Conservation (phyloP, 2,113 vertebrate species). For the Manacus vitellinus region DNA sequence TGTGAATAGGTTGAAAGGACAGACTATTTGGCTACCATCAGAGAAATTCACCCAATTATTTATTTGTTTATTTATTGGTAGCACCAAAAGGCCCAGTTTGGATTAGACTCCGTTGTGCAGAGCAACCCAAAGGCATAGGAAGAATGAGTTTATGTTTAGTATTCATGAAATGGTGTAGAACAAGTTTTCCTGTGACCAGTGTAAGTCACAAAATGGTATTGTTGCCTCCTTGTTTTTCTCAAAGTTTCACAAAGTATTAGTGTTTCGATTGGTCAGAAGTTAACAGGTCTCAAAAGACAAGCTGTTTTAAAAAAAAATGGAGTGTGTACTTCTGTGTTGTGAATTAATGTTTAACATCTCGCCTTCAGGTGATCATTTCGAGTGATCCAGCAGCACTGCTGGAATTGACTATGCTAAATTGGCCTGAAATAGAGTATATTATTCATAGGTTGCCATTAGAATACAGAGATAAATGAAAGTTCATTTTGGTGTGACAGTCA, state of each 20-base stretch:
- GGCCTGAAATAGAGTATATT: not conserved
- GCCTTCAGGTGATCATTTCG: not conserved
- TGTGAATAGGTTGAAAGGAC: not conserved
- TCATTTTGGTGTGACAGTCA: slow-evolving; percentile 3
- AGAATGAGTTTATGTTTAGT: not conserved
- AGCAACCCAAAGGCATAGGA: not conserved
- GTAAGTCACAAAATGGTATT: not conserved
- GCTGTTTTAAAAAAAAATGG: not conserved
- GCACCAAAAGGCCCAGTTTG: not conserved
- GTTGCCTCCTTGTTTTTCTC: not conserved
- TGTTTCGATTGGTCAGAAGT: not conserved
- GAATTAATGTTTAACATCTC: not conserved
- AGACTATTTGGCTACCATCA: not conserved
- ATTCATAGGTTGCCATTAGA: not conserved
- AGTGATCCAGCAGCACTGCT: not conserved
- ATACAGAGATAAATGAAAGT: slow-evolving; percentile 26
- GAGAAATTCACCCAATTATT: not conserved
- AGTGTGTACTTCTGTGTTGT: not conserved
- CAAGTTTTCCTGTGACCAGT: not conserved
- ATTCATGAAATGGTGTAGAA: not conserved
- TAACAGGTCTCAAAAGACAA: not conserved
- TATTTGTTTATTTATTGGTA: not conserved
- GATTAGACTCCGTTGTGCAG: not conserved
- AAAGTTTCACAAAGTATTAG: not conserved
- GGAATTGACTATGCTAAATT: not conserved